These are phyloP conservation scores for Hydrotaea cyrtoneurina DNA, from an alignment of 2,888 invertebrate genomes.

Conservation along the genomic window DNA sequence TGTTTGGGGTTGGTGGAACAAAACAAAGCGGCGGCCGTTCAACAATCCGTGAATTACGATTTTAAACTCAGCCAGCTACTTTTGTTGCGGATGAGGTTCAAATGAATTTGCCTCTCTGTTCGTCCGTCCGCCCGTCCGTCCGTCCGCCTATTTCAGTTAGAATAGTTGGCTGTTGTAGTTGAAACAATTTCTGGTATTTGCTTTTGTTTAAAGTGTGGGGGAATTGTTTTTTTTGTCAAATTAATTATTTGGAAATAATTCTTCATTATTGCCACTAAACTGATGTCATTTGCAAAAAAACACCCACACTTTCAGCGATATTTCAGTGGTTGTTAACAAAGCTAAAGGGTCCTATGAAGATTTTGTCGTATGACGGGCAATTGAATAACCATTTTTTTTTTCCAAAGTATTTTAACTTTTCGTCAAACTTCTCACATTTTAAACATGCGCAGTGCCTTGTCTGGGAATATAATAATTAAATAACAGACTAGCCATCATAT, in stretches of 20 bases:
- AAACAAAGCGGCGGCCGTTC: conserved; percentile 19
- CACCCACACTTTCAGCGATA: neutral
- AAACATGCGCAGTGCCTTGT: too few species aligned
- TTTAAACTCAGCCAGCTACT: conserved; percentile 17
- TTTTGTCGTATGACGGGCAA: too few species aligned
- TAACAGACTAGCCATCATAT: too few species aligned
- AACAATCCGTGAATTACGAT: conserved; percentile 54
- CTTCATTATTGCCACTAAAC: conserved; percentile 27
- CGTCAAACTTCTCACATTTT: too few species aligned
- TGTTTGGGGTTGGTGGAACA: neutral
- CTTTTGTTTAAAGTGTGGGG: conserved; percentile 34
- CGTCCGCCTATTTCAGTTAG: neutral
- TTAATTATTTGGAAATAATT: conserved; percentile 50
- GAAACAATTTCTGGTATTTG: neutral
- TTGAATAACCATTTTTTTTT: too few species aligned
- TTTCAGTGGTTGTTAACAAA: too few species aligned
- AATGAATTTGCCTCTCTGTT: neutral
- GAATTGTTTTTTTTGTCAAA: too few species aligned
- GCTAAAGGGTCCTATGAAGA: too few species aligned
- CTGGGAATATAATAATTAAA: too few species aligned
- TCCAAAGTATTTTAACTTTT: too few species aligned
- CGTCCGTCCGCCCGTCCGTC: neutral
- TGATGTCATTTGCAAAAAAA: conserved; percentile 51
- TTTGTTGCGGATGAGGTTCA: conserved; percentile 31
- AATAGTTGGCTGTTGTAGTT: neutral